These are phyloP conservation scores for Lumbricus terrestris DNA, from an alignment of 2,888 invertebrate genomes.

Conservation along the genomic window DNA sequence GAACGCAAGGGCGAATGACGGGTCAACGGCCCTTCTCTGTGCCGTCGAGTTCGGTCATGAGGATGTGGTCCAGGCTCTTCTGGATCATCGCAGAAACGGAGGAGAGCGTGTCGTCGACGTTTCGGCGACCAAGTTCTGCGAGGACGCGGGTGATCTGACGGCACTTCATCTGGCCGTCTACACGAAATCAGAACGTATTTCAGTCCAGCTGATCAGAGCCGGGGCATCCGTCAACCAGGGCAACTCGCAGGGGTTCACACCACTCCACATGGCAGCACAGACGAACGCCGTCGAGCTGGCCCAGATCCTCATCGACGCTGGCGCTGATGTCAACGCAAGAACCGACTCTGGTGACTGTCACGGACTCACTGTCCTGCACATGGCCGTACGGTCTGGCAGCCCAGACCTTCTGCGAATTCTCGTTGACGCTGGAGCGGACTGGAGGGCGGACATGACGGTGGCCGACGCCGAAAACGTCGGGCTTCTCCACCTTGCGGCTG, in stretches of 20 bases:
- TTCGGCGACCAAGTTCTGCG: conserved; percentile 33
- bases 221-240: conserved; percentile 28
- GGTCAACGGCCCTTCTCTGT: conserved; percentile 39
- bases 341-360: conserved; percentile 34
- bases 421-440: conserved; percentile 29
- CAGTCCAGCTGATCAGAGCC: neutral
- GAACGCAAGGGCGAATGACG: conserved; percentile 36
- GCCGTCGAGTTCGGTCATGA: conserved; percentile 38
- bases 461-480: conserved; percentile 35
- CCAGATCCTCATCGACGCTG: conserved; percentile 27
- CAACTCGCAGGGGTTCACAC: conserved; percentile 38
- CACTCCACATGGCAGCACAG: conserved; percentile 39
- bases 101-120: conserved; percentile 24
- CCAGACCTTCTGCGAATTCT: conserved; percentile 31
- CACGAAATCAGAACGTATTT: neutral
- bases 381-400: conserved; percentile 37
- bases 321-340: conserved; percentile 27
- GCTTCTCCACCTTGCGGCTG: conserved; percentile 36
- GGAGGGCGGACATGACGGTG: conserved; percentile 28
- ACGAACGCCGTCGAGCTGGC: conserved; percentile 31
- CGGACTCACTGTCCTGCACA: conserved; percentile 35
- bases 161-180: conserved; percentile 36
- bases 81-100: conserved; percentile 15
- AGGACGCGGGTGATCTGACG: conserved; percentile 37
- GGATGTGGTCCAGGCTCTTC: conserved; percentile 25